Evolutionary conservation across 2,113 vertebrate species (phyloP).

Genomic region (Protobothrops mucrosquamatus): DNA sequence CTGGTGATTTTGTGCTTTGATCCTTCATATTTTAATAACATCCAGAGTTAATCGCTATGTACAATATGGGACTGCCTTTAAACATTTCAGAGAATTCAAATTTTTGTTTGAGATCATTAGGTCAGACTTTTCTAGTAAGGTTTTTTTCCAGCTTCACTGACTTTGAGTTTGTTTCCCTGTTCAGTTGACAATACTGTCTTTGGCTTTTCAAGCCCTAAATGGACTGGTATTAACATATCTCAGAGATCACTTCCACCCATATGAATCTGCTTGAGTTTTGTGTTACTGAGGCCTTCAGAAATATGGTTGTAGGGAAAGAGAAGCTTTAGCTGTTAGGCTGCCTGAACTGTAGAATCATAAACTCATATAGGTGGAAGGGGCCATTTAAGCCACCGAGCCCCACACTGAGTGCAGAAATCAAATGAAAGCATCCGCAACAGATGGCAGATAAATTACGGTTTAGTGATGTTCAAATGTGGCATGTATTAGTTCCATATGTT

Average conservation of each 20-base stretch:
- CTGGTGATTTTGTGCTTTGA: not conserved
- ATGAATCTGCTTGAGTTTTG: not conserved
- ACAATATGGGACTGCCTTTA: not conserved
- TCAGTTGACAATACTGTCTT: not conserved
- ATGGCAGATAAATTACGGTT: not conserved
- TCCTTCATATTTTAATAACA: not conserved
- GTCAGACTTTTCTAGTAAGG: not conserved
- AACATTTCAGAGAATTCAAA: not conserved
- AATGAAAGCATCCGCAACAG: not conserved
- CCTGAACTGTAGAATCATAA: slow-evolving; percentile 1
- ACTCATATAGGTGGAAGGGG: not conserved
- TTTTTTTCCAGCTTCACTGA: not conserved
- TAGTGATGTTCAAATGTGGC: not conserved
- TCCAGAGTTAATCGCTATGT: not conserved
- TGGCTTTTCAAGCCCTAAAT: not conserved
- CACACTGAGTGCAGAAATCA: not conserved
- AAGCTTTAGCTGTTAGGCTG: not conserved
- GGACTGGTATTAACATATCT: not conserved
- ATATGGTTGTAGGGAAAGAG: not conserved
- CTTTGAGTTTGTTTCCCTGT: not conserved
- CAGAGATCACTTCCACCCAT: not conserved
- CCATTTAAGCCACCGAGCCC: not conserved
- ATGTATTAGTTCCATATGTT: not conserved
- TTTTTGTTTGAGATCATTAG: not conserved
- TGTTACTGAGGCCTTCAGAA: not conserved